A percentile compares a stretch with the other conserved stretches of the same genome.
phyloP scores from a whole-genome alignment of 2,113 vertebrate species.

The Sceloporus undulatus region DNA sequence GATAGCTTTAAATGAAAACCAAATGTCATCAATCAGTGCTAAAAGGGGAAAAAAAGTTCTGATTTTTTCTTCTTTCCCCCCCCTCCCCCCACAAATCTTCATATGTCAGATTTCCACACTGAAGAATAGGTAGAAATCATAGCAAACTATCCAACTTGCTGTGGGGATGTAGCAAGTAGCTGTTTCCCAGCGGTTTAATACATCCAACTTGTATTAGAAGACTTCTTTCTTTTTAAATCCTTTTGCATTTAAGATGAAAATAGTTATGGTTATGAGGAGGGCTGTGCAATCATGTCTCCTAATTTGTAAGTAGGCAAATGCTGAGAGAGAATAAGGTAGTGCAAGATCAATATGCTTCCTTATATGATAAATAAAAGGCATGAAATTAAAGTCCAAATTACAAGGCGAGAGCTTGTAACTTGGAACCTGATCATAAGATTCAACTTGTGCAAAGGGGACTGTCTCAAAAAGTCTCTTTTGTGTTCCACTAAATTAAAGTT shows the following conservation, averaged over 20 bases:
- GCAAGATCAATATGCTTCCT: background rate
- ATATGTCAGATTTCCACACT: no score
- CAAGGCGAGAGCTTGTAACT: background rate
- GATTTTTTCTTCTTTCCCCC: no score
- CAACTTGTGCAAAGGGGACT: fast-evolving
- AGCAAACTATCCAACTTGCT: background rate
- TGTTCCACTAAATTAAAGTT: constrained; percentile 17
- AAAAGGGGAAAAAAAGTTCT: background rate
- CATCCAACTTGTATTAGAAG: background rate
- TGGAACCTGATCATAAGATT: background rate
- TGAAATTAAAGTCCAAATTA: background rate
- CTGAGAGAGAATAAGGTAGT: background rate
- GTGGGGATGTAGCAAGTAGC: background rate
- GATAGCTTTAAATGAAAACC: background rate
- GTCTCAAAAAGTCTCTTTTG: background rate
- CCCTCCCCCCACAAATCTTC: no score
- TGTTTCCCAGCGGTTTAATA: background rate
- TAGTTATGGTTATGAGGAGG: background rate
- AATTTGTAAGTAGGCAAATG: background rate
- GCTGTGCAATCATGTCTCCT: background rate
- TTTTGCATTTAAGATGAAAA: background rate
- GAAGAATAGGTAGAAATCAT: no score
- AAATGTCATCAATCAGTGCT: background rate
- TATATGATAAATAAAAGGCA: constrained; percentile 22
- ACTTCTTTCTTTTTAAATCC: background rate